These are phyloP conservation scores for Anoplophora glabripennis DNA, from an alignment of 1,140 invertebrate genomes.

Conservation along the genomic window DNA sequence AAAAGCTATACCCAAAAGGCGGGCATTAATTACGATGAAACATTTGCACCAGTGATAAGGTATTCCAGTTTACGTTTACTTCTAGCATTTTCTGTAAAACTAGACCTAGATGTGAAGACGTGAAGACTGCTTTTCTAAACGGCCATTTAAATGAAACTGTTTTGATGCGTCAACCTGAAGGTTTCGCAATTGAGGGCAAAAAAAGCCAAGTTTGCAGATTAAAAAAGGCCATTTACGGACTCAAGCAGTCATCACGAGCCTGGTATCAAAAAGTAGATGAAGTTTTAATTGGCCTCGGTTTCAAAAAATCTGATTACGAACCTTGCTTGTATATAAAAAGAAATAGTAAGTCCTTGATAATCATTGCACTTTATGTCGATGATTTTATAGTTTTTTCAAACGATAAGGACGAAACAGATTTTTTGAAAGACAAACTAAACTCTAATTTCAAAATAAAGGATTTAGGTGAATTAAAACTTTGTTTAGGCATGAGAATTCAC, in stretches of 20 bases:
- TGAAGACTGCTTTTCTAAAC: conserved; percentile 33
- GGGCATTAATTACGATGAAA: conserved; percentile 45
- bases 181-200: conserved; percentile 22
- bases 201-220: conserved; percentile 39
- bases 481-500: conserved; percentile 9
- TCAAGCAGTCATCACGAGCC: conserved; percentile 47
- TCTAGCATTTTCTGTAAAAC: no score
- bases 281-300: conserved; percentile 34
- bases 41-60: conserved; percentile 42
- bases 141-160: conserved; percentile 46
- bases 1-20: conserved; percentile 43
- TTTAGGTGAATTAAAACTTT: conserved; percentile 7
- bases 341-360: conserved; percentile 3
- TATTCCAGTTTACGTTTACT: conserved; percentile 40
- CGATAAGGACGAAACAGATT: neutral
- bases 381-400: conserved; percentile 18
- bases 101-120: neutral
- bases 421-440: neutral
- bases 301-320: conserved; percentile 38
- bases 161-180: conserved; percentile 47
- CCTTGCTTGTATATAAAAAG: conserved; percentile 34
- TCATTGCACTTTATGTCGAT: conserved; percentile 14
- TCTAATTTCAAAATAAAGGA: conserved; percentile 37
- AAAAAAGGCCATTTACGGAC: conserved; percentile 48
- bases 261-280: conserved; percentile 41